A percentile compares a stretch with the other conserved stretches of the same genome.
Evolutionary conservation across 2,113 vertebrate species (phyloP).

Genomic region (Mirza zaza): DNA sequence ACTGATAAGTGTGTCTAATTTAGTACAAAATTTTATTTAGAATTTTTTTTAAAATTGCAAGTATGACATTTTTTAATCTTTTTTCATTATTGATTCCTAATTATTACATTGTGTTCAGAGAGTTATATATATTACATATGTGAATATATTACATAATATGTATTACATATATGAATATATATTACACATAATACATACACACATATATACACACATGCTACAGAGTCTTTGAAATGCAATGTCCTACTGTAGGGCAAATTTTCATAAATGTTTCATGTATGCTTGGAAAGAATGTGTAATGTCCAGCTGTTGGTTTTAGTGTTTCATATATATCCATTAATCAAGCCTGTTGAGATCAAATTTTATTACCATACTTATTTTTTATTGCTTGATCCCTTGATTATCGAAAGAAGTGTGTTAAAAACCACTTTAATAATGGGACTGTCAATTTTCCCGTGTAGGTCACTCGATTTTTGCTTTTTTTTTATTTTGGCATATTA

Average conservation of each 20-base stretch:
- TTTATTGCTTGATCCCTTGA: background rate
- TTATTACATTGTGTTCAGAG: conserved; percentile 12
- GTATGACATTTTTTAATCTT: background rate
- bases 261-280: background rate
- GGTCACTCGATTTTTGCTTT: background rate
- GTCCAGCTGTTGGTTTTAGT: background rate
- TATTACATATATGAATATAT: background rate
- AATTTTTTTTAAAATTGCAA: background rate
- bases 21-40: background rate
- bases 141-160: background rate
- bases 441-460: background rate
- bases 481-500: no score
- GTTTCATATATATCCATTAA: background rate
- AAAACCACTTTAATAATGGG: background rate
- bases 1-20: background rate
- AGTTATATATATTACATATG: background rate
- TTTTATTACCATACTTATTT: background rate
- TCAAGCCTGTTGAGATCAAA: background rate
- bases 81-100: background rate
- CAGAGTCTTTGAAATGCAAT: background rate
- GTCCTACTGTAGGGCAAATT: background rate
- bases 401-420: background rate
- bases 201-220: background rate
- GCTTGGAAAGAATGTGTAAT: background rate
- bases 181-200: background rate